These are phyloP conservation scores for Lytechinus pictus DNA, from an alignment of 35 echinoderm and acorn worm genomes.

Conservation along the genomic window DNA sequence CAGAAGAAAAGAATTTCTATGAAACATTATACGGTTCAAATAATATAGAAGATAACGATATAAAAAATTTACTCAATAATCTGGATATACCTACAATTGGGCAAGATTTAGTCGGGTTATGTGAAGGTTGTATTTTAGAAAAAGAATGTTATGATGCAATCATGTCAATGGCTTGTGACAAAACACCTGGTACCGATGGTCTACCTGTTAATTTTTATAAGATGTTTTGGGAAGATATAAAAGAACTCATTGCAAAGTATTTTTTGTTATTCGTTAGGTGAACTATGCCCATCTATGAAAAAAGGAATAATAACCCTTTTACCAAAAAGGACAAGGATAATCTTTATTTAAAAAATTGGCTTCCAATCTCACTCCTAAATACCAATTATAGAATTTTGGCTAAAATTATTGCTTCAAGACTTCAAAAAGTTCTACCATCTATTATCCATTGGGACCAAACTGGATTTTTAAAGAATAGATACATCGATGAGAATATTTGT, in stretches of 20 bases:
- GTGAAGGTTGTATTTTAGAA: not conserved
- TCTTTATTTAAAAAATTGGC: conserved; percentile 58
- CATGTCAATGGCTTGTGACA: not conserved
- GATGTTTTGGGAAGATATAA: conserved; percentile 66
- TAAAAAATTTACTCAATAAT: no score
- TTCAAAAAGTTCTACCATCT: conserved; percentile 30
- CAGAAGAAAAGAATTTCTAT: not conserved
- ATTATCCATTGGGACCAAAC: conserved; percentile 62
- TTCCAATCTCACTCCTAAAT: conserved; percentile 52
- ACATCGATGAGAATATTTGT: conserved; percentile 63
- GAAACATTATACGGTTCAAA: not conserved
- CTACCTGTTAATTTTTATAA: conserved; percentile 64
- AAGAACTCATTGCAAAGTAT: not conserved
- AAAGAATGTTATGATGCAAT: not conserved
- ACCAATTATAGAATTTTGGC: conserved; percentile 57
- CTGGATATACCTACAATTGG: no score
- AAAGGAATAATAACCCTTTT: conserved; percentile 50
- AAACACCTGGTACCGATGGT: conserved; percentile 61
- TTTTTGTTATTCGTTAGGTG: not conserved
- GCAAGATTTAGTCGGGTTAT: not conserved
- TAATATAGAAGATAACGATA: no score
- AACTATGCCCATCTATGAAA: conserved; percentile 28
- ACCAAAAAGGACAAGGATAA: conserved; percentile 54
- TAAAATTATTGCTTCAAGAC: conserved; percentile 25
- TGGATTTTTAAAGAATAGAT: conserved; percentile 55